These are phyloP conservation scores for Lepisosteus osseus DNA, from an alignment of 2,113 vertebrate species.

Conservation along the genomic window DNA sequence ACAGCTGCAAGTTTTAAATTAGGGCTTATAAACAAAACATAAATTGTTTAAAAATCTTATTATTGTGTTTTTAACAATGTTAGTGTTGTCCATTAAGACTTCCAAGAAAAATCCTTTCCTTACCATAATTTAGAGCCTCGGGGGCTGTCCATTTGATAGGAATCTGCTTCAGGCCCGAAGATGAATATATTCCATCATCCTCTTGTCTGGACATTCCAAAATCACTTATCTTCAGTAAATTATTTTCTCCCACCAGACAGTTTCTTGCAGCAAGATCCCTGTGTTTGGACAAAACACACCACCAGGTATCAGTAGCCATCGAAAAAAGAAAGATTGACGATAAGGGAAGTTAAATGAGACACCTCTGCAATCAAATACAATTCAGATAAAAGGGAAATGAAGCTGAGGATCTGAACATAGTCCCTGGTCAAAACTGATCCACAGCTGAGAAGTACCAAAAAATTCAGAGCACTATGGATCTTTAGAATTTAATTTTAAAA, in stretches of 20 bases:
- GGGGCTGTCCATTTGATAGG: conserved; percentile 99
- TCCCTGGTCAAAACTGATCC: background rate
- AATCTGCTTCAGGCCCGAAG: conserved; percentile 94
- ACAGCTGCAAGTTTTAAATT: no score
- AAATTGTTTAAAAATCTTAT: no score
- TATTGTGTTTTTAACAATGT: no score
- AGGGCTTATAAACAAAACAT: no score
- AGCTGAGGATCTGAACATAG: background rate
- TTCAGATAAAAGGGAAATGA: background rate
- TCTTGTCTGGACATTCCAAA: conserved; percentile 98
- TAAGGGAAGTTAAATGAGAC: background rate
- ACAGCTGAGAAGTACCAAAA: no score
- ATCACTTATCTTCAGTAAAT: conserved; percentile 92
- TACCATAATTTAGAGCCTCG: conserved; percentile 97
- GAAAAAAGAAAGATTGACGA: background rate
- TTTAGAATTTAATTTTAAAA: no score
- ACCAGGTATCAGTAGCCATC: background rate
- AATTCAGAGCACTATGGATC: no score
- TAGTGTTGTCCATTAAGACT: no score
- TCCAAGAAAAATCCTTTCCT: conserved; percentile 11
- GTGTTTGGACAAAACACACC: conserved; percentile 27
- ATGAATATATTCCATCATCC: conserved; percentile 93
- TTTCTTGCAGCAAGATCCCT: conserved; percentile 96
- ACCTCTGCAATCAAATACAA: background rate
- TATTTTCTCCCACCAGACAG: conserved; percentile 88